These are phyloP conservation scores for Progne subis DNA, from an alignment of 2,113 vertebrate species.

Conservation along the genomic window DNA sequence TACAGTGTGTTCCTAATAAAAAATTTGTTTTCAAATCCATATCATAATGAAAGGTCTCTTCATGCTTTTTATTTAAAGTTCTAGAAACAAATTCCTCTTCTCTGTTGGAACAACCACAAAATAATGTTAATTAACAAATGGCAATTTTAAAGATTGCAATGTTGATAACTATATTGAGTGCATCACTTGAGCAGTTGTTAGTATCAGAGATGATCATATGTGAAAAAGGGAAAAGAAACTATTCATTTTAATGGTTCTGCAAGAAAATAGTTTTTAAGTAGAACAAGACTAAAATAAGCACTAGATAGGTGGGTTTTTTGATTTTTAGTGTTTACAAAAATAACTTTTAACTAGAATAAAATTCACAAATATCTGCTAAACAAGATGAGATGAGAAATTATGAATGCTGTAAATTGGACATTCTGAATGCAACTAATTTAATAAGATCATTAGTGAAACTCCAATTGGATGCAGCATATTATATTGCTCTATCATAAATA, in stretches of 20 bases:
- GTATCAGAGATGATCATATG: not conserved
- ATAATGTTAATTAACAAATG: conserved; percentile 12
- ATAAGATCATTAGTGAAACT: not conserved
- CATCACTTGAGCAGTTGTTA: not conserved
- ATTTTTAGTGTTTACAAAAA: not conserved
- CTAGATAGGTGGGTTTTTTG: not conserved
- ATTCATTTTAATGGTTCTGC: not conserved
- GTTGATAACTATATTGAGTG: not conserved
- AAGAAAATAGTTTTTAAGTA: not conserved
- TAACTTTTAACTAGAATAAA: not conserved
- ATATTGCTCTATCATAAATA: not conserved
- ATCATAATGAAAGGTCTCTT: not conserved
- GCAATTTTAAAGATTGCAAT: not conserved
- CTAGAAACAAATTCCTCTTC: not conserved
- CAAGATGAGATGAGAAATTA: not conserved
- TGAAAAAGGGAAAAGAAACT: not conserved
- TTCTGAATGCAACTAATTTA: conserved; percentile 18
- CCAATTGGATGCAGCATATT: not conserved
- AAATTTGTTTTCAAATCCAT: not conserved
- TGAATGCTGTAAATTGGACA: not conserved
- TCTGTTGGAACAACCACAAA: not conserved
- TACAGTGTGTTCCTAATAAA: not conserved
- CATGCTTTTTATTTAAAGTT: not conserved
- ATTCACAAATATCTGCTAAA: not conserved
- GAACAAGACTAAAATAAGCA: not conserved